Conservation (phyloP, 2,888 invertebrate species). For the Rhingia rostrata region DNA sequence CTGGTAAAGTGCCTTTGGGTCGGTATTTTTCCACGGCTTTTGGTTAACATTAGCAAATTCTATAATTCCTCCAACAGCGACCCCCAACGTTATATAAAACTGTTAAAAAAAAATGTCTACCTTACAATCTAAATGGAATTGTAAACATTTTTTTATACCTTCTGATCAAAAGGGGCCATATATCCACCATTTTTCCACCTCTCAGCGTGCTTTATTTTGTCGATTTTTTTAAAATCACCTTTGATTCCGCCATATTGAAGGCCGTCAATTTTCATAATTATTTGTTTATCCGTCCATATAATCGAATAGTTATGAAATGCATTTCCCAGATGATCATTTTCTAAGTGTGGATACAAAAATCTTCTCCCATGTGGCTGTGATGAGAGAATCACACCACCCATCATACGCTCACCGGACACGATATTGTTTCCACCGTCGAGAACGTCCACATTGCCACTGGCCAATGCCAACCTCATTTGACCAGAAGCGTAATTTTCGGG, state of each 20-base stretch:
- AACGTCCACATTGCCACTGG: constrained; percentile 85
- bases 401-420: constrained; percentile 77
- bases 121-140: neutral
- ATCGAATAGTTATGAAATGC: constrained; percentile 88
- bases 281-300: constrained; percentile 85
- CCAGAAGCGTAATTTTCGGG: constrained; percentile 85
- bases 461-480: constrained; percentile 88
- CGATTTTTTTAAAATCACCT: constrained; percentile 77
- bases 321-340: constrained; percentile 83
- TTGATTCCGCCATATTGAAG: constrained; percentile 84
- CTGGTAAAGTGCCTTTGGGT: neutral
- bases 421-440: constrained; percentile 76
- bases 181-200: constrained; percentile 85
- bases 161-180: constrained; percentile 89
- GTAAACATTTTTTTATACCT: constrained; percentile 83
- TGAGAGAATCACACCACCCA: constrained; percentile 79
- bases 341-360: constrained; percentile 75
- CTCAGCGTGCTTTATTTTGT: constrained; percentile 79
- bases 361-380: constrained; percentile 80
- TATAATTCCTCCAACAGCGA: constrained; percentile 90
- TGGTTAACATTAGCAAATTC: constrained; percentile 86
- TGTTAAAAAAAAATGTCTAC: constrained; percentile 79
- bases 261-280: constrained; percentile 84
- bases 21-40: constrained; percentile 1
- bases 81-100: constrained; percentile 90